phyloP scores from a whole-genome alignment of 2,888 invertebrate species.

The Drosophila borealis region DNA sequence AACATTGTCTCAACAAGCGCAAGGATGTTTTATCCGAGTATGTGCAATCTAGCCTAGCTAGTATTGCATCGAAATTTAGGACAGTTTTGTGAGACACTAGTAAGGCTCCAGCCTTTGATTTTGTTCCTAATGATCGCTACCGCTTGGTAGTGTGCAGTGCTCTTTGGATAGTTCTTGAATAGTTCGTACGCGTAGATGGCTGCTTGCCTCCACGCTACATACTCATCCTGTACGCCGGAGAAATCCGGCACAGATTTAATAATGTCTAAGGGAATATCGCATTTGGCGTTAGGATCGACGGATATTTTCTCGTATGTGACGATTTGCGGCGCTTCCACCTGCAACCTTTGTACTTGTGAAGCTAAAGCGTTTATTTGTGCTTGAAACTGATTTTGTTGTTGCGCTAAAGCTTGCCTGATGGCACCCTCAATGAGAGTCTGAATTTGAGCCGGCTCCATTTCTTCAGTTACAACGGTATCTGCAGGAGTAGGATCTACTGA shows the following conservation, averaged over 20 bases:
- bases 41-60: slow-evolving; percentile 12
- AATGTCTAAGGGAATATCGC: slow-evolving; percentile 19
- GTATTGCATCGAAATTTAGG: slow-evolving; percentile 29
- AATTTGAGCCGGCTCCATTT: no score
- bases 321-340: slow-evolving; percentile 20
- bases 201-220: slow-evolving; percentile 25
- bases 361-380: no score
- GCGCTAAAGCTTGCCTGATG: slow-evolving; percentile 12
- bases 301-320: slow-evolving; percentile 16
- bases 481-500: no score
- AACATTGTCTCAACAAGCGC: slow-evolving; percentile 9
- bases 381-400: slow-evolving; percentile 15
- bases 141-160: slow-evolving; percentile 26
- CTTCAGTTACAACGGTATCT: no score
- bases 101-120: slow-evolving; percentile 15
- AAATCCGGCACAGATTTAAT: slow-evolving; percentile 25
- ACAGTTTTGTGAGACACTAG: slow-evolving; percentile 29
- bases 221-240: slow-evolving; percentile 11
- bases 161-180: slow-evolving; percentile 7
- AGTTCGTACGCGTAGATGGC: slow-evolving; percentile 25
- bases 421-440: no score
- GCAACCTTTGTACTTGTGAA: no score
- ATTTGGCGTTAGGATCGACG: slow-evolving; percentile 9
- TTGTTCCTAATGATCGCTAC: slow-evolving; percentile 20
- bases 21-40: slow-evolving; percentile 16